phyloP scores from a whole-genome alignment of 2,797 vertebrate genomes.

The Spheniscus humboldti region DNA sequence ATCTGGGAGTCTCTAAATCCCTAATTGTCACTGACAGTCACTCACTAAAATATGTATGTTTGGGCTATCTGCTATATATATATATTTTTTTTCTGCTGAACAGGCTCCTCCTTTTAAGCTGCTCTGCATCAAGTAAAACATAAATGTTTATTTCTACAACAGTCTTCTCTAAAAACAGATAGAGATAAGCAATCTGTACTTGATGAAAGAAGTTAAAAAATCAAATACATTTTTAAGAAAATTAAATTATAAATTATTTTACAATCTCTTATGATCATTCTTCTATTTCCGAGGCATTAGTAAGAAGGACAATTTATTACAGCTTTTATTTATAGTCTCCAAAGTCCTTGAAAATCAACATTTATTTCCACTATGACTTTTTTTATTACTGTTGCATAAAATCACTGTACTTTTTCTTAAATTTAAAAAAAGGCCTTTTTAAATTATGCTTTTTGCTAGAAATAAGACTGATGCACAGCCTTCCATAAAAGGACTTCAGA shows the following conservation, averaged over 20 bases:
- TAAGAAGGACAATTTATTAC: not conserved
- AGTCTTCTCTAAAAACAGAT: not conserved
- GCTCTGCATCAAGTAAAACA: not conserved
- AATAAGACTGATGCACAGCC: not conserved
- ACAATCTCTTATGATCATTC: not conserved
- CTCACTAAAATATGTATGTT: not conserved
- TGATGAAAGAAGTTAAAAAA: not conserved
- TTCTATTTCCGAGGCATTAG: not conserved
- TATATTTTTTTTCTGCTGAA: not conserved
- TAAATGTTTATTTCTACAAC: not conserved
- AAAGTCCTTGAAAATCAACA: not conserved
- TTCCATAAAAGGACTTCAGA: not conserved
- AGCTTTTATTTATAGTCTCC: not conserved
- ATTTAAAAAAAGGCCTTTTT: not conserved
- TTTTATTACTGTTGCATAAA: not conserved
- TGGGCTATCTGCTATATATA: not conserved
- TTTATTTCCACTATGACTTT: not conserved
- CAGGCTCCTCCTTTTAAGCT: not conserved
- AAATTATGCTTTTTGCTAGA: not conserved
- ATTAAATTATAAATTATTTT: not conserved
- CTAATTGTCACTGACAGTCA: not conserved
- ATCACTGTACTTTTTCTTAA: not conserved
- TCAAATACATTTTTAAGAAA: not conserved
- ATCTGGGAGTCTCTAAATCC: not conserved
- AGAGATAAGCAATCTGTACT: not conserved